These are phyloP conservation scores for Pseudococcus viburni DNA, from an alignment of 2,888 invertebrate species.

Conservation along the genomic window DNA sequence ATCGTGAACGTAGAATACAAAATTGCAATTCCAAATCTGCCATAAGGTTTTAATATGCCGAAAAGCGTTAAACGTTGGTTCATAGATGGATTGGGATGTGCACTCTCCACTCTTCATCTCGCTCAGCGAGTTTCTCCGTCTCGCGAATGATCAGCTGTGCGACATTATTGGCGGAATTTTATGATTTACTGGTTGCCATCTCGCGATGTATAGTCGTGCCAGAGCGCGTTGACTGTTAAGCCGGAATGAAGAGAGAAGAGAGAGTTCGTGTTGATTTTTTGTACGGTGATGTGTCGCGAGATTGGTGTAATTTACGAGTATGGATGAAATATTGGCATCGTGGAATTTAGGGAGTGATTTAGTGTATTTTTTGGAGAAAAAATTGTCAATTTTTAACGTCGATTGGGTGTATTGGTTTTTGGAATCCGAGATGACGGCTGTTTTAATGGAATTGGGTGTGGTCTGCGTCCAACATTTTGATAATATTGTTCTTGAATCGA, in stretches of 20 bases:
- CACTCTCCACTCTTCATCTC: not conserved
- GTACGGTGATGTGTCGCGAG: too few species aligned
- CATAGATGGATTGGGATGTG: not conserved
- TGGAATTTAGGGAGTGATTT: conserved; percentile 8
- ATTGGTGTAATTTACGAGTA: too few species aligned
- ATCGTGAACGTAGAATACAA: not conserved
- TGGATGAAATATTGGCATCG: not conserved
- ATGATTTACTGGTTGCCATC: not conserved
- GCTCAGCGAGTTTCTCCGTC: not conserved
- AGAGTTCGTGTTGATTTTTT: too few species aligned
- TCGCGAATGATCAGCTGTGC: not conserved
- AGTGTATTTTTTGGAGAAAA: not conserved
- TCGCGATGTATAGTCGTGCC: not conserved
- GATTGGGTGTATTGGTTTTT: not conserved
- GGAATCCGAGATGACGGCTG: too few species aligned
- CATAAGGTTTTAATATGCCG: not conserved
- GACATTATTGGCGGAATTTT: not conserved
- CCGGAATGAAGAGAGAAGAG: too few species aligned
- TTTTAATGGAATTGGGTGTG: too few species aligned
- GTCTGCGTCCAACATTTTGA: too few species aligned
- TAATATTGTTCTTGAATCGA: too few species aligned
- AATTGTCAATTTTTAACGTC: not conserved
- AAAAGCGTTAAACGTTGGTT: not conserved
- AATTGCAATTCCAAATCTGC: not conserved
- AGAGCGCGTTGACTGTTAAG: too few species aligned